Percentiles rank a stretch among this genome's conserved stretches.
Conservation (phyloP, 2,113 vertebrate species). For the Pomatostomus ruficeps region DNA sequence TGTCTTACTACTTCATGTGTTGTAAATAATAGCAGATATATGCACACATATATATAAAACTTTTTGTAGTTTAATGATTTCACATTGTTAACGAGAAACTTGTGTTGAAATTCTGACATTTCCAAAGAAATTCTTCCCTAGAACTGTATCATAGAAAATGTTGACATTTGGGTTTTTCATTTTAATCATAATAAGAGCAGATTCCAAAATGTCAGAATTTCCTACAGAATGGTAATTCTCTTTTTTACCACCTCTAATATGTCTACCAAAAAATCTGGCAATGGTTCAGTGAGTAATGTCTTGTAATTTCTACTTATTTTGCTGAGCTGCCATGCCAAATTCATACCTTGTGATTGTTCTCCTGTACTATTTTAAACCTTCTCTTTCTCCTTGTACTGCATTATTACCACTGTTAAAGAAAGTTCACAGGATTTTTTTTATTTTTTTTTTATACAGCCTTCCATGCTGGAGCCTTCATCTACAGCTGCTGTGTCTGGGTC, state of each 20-base stretch:
- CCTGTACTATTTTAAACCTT: neutral
- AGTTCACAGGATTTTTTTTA: rapidly evolving
- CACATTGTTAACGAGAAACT: neutral
- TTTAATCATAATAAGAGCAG: neutral
- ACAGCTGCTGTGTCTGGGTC: neutral
- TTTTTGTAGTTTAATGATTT: neutral
- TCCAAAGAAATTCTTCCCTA: neutral
- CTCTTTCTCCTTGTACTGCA: neutral
- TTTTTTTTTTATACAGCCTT: neutral
- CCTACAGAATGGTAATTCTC: neutral
- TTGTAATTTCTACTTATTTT: neutral
- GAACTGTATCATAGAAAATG: neutral
- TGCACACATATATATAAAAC: neutral
- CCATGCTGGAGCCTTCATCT: neutral
- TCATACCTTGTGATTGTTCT: neutral
- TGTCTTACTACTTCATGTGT: neutral
- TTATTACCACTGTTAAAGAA: neutral
- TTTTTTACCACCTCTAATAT: neutral
- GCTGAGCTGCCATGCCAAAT: neutral
- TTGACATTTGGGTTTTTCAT: neutral
- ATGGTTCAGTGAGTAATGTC: neutral
- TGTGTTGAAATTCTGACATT: neutral
- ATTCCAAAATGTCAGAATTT: neutral
- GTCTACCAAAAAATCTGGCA: neutral
- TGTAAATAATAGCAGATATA: neutral